Evolutionary conservation across 2,797 vertebrate species (phyloP), one percentile per base, ranked within the genome.

Genomic region (Brachyrhaphis roseni): DNA sequence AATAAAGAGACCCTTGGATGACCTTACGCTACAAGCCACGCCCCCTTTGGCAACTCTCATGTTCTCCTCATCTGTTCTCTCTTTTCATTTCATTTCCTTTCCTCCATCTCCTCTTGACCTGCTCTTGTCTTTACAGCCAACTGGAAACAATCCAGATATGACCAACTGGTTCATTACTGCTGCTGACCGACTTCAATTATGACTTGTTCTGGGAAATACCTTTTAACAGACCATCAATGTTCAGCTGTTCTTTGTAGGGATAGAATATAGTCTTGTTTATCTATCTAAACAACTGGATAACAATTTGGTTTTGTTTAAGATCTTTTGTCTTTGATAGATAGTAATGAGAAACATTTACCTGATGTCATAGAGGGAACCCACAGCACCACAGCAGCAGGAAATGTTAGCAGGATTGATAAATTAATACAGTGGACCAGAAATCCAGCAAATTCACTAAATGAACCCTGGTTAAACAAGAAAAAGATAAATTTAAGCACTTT

Each of bases 311-410:
- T 75, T 28, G 26, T 62, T 70, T 66, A 20, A 49, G 47, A 84
- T 74, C 71, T 74, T 43, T 78, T 71, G 43, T 86, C 51, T 34
- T 13, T 20, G 78, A 78, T 55, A 36, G 59, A 84, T 23, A 82
- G 77, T 3, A 39, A 7, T 6, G 55, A 81, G 41, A 31, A 45
- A 66, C 20, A 71, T 78, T 92, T 93, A 98, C 98, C 97, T 95
- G 97, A 96, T 55, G 97, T 98, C 84, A 97, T 87, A 74, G 97
- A 97, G 47, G 93, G 91, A 15, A 97, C 93, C 39, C 90, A 57
- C 41, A 98, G 94, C 45, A 97, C 95, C 80, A 97, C 95, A 4
- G 92, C 91, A 28, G 95, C 95, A 0, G 98, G 97, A 84, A 97
- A 96, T 82, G 93, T 96, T 74, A 98, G 93, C 75, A 97, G 83